Conservation (phyloP, 2,797 vertebrate genomes). For the Sphaeramia orbicularis region DNA sequence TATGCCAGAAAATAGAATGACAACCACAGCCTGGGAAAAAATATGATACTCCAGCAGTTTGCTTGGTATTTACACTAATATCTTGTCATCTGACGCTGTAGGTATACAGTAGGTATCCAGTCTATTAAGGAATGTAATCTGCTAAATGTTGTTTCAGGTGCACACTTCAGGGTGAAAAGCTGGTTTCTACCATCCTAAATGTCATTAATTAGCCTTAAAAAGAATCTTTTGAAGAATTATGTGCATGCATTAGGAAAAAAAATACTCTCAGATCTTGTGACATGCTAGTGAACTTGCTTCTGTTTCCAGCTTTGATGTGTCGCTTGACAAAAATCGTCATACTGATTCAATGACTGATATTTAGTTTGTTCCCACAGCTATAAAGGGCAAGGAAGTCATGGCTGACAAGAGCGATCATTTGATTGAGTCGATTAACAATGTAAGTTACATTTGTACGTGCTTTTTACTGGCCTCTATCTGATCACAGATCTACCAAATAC, state of each 20-base stretch:
- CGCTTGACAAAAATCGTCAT: constrained; percentile 54
- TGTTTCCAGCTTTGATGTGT: constrained; percentile 69
- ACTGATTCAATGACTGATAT: constrained; percentile 54
- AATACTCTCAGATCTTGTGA: constrained; percentile 61
- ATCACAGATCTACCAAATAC: constrained; percentile 7
- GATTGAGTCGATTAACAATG: constrained; percentile 34
- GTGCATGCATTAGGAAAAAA: constrained; percentile 34
- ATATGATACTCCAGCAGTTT: constrained; percentile 33
- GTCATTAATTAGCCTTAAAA: constrained; percentile 39
- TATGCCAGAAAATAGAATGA: constrained; percentile 47
- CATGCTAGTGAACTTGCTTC: constrained; percentile 55
- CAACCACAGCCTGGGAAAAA: constrained; percentile 29
- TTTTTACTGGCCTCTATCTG: constrained; percentile 6
- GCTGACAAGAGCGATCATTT: constrained; percentile 19
- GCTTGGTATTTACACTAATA: constrained; percentile 23
- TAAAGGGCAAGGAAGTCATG: constrained; percentile 34
- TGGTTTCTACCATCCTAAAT: constrained; percentile 4
- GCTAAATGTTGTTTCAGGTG: not conserved
- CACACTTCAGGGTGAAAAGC: constrained; percentile 41
- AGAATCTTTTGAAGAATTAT: constrained; percentile 41
- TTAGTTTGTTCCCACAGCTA: constrained; percentile 57
- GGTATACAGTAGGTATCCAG: not conserved
- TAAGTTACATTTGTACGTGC: constrained; percentile 10
- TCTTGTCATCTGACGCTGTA: constrained; percentile 1
- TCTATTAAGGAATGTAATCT: not conserved